Base-by-base conservation (phyloP, 2,888 invertebrate species). In the Trichopria drosophilae region DNA sequence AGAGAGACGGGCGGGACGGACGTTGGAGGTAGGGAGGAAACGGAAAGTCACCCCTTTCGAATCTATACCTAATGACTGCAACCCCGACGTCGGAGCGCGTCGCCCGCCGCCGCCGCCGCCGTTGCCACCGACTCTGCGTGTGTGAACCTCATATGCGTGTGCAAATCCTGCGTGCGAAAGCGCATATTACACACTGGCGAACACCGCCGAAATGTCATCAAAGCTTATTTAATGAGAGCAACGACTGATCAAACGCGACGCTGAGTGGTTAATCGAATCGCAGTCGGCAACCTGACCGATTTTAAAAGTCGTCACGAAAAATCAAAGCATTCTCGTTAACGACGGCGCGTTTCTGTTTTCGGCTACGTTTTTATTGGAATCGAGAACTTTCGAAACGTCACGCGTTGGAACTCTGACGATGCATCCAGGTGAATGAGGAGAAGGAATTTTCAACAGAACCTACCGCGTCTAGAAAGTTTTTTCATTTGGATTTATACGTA, bases 61-160 rank as follows among this genome's bases (percentile, higher is more conserved):
- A 67, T 66, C 66, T 64, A 67, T 65, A 63, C 67, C 66, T 68
- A 68, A 70, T 70, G 64, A 69, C 65, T 67, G 49, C 53, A 45
- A 65, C 66, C 57, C 35, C 44, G 54, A 51, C 58, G 58, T 53
- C 53, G 54, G 42, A 48, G 53, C 56, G 43, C 44, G 40, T 23
- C 24, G 34, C 10, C 28, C 40, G 24, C 7, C 26, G 28, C 10
- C 36, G 22, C 10, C 16, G 39, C 16, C 28, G 40, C 6, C 26
- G 20, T 12, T 15, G 22, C 5, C 23, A 32, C 10, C 12, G 13
- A 16, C 22, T 22, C 6, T 13, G 24, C 10, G 6, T 9, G 24
- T 9, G 24, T 24, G 6, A 9, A 24, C 24, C 10, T 24, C 10
- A 24, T 24, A 24, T 24, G 24, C 10, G 10, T 24, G 24, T 10